Percentiles rank a stretch among this genome's conserved stretches.
These are phyloP conservation scores for Drosophila nigromelanica DNA, from an alignment of 1,140 invertebrate genomes.

Conservation along the genomic window DNA sequence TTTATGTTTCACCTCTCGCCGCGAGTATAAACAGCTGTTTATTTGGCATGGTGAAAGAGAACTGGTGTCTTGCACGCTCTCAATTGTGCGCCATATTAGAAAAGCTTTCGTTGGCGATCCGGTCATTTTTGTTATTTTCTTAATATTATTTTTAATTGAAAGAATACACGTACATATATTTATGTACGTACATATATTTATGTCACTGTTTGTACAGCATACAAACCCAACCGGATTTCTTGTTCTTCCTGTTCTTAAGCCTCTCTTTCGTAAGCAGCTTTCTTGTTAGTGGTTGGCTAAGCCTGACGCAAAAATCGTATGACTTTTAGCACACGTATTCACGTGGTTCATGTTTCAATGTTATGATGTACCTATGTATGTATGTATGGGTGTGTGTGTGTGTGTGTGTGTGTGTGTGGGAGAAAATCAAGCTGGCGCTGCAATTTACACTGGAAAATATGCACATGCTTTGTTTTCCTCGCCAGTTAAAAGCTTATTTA, in stretches of 20 bases:
- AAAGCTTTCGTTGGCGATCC: constrained; percentile 37
- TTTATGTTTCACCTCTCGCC: constrained; percentile 1
- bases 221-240: constrained; percentile 26
- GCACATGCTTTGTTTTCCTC: not conserved
- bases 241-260: constrained; percentile 16
- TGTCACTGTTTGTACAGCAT: not conserved
- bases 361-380: not conserved
- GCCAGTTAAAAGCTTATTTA: not conserved
- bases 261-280: constrained; percentile 10
- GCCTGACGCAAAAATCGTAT: constrained; percentile 26
- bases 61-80: not conserved
- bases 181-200: constrained; percentile 4
- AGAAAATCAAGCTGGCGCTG: not conserved
- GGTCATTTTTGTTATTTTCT: constrained; percentile 12
- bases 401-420: not conserved
- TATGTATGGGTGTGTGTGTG: not conserved
- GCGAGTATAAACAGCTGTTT: constrained; percentile 36
- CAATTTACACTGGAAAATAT: constrained; percentile 12
- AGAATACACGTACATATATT: not conserved
- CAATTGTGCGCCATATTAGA: constrained; percentile 28
- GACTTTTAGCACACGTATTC: constrained; percentile 30
- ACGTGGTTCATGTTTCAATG: constrained; percentile 34
- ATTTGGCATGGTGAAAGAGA: constrained; percentile 5
- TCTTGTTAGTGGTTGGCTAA: not conserved
- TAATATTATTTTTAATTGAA: constrained; percentile 22